Evolutionary conservation across 2,797 vertebrate species (phyloP), one percentile per base, ranked within the genome.

Genomic region (Dermochelys coriacea): DNA sequence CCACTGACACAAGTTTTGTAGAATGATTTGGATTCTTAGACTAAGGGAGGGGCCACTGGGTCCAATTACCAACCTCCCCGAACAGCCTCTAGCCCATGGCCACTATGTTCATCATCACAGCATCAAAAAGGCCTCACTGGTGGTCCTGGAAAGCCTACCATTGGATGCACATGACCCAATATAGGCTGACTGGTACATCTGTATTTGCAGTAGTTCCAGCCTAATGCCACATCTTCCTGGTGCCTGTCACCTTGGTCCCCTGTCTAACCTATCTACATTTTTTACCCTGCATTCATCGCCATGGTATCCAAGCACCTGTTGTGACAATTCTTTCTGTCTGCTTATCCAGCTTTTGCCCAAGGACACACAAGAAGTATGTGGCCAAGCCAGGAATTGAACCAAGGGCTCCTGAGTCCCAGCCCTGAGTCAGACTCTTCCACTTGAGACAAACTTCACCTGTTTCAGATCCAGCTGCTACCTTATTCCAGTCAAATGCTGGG

Each of bases 1-100:
- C 1, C 74, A 71, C 9, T 49, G 55, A 45, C 1, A 1, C 0
- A 15, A 1, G 12, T 34, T 8, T 5, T 21, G 3, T 12, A 9
- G 52, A 18, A 2, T 3, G 37, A 27, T 34, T 37, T 9, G n/a
- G 52, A 86, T 5, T 50, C 34, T 19, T 82, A 89, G 92, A 15
- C 8, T 0, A 82, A 49, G 49, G 54, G 16, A 54, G 31, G 16
- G 84, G 12, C 50, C 68, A 27, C 1, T 92, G 27, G 50, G 52
- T 71, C 41, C 71, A 45, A 57, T 41, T 71, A 41, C 68, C 19
- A 41, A 1, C 3, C 31, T 54, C 85, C 10, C 29, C 51, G 31
- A 41, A 2, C 12, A 74, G 51, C 12, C 45, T 84, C 74, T 84
- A 71, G n/a, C 37, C 10, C 68, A n/a, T n/a, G 61, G 61, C 61